Evolutionary conservation across 1,140 invertebrate species (phyloP), one percentile per base, ranked within the genome.

Genomic region (Sarcophaga bullata): DNA sequence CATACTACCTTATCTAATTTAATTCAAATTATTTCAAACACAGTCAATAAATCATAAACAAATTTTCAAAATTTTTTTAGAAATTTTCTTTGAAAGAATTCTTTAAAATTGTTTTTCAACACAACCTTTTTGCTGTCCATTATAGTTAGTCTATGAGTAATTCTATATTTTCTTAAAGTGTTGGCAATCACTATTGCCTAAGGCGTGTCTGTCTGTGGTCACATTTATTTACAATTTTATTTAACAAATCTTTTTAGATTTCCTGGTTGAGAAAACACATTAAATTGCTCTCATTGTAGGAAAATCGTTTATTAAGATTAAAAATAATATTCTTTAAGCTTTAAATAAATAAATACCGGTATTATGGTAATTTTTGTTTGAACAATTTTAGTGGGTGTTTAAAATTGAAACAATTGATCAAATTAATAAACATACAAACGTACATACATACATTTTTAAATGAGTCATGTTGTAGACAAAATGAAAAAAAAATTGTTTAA

Each of bases 351-450:
- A 48, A 48, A 48, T 75, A 48, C 0, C 47, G n/a, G 15, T 46
- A 75, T 75, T 78, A 78, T 50, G 75, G n/a, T 50, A 78, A 78
- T 78, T 78, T n/a, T 72, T 50, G n/a, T 50, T 50, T 78, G 50
- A 76, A 76, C 6, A 6, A n/a, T 62, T 62, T 62, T 62, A 15
- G 6, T 62, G 15, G 6, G 6, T 62, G 6, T 6, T 37, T 37
- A 37, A 4, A 37, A 62, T 62, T 62, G 2, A 62, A 58, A 58
- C 54, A 58, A 58, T 15, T 15, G n/a, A 58, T 6, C 9, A 13
- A 58, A 58, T 58, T 58, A 68, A 7, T 68, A 68, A 68, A 37
- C 4, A 37, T 37, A 37, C 25, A 37, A 37, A 37, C n/a, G n/a
- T n/a, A 19, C 17, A 19, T 1, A 37, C 25, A 68, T 19, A 68